These are phyloP conservation scores for Vipera latastei DNA, from an alignment of 2,797 vertebrate species.

Conservation along the genomic window DNA sequence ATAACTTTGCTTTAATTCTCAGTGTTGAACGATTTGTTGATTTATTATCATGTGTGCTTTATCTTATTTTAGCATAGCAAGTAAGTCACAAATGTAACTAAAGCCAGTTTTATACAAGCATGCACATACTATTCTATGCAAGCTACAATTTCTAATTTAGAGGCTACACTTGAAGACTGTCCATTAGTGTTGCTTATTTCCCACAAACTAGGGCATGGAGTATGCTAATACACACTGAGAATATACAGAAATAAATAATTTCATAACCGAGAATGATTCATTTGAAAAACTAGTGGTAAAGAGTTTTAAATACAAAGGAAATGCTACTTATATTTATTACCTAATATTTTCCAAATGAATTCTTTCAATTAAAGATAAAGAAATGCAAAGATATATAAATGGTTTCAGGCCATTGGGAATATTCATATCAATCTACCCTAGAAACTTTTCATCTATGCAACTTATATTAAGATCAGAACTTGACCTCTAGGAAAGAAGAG, in stretches of 20 bases:
- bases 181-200: not conserved
- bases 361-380: not conserved
- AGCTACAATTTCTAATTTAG: not conserved
- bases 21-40: not conserved
- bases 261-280: not conserved
- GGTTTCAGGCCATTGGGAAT: not conserved
- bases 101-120: not conserved
- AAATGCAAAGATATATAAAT: not conserved
- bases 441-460: not conserved
- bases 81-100: not conserved
- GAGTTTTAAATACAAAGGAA: not conserved
- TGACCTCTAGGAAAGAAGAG: not conserved
- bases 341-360: not conserved
- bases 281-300: constrained; percentile 4
- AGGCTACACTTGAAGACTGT: not conserved
- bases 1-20: not conserved
- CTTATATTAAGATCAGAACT: not conserved
- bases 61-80: not conserved
- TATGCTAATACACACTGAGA: not conserved
- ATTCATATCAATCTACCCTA: not conserved
- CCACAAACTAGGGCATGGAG: not conserved
- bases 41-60: not conserved
- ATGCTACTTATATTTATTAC: not conserved
- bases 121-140: not conserved
- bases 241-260: not conserved